phyloP scores from a whole-genome alignment of 2,113 vertebrate genomes.

The Anolis carolinensis region DNA sequence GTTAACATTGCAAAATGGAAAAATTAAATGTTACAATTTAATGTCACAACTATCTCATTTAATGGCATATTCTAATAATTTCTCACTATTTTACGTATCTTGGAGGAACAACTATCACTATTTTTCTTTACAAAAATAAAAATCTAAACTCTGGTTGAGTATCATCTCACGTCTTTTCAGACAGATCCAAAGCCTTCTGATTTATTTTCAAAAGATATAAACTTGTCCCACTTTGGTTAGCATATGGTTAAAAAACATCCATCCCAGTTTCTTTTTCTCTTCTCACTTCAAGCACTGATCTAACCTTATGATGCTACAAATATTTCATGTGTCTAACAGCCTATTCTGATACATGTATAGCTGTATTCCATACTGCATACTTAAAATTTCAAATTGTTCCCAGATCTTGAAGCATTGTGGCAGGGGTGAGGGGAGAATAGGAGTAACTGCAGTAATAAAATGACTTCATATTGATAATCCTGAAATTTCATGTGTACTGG shows the following conservation, averaged over 20 bases:
- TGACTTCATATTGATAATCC: conserved; percentile 29
- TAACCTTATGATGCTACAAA: neutral
- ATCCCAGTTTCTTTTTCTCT: neutral
- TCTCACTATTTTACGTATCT: too few species aligned
- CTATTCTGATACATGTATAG: neutral
- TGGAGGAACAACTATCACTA: too few species aligned
- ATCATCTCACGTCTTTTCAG: neutral
- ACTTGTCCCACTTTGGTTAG: neutral
- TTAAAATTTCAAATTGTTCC: neutral
- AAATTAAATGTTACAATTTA: too few species aligned
- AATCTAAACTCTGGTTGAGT: neutral
- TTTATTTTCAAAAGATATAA: neutral
- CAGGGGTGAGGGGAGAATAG: too few species aligned
- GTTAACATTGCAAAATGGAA: too few species aligned
- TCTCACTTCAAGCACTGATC: neutral
- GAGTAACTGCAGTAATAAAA: neutral
- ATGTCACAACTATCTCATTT: too few species aligned
- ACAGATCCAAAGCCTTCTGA: neutral
- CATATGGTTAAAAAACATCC: neutral
- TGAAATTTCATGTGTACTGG: conserved; percentile 11
- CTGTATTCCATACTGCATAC: neutral
- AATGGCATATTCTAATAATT: too few species aligned
- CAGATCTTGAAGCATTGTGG: neutral
- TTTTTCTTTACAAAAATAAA: too few species aligned
- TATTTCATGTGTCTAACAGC: neutral